Evolutionary conservation across 1,140 invertebrate genomes (phyloP).

Genomic region (Pissodes strobi): DNA sequence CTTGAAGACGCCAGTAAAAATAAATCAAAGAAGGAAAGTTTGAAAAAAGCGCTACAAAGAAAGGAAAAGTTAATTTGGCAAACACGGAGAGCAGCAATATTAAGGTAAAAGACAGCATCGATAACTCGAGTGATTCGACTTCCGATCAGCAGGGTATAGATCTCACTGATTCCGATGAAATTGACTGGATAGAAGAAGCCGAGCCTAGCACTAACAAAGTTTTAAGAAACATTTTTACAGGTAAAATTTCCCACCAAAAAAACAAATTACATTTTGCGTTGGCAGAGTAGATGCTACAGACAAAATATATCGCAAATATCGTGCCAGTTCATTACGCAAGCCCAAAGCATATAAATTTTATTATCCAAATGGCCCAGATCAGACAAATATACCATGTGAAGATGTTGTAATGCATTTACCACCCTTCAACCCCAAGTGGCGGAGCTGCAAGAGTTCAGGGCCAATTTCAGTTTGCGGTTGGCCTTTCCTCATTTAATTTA

Average conservation of each 20-base stretch:
- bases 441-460: slow-evolving; percentile 2
- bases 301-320: neutral
- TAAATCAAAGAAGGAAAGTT: slow-evolving; percentile 8
- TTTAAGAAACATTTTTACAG: slow-evolving; percentile 1
- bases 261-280: slow-evolving; percentile 8
- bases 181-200: slow-evolving; percentile 4
- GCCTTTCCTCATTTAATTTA: slow-evolving; percentile 8
- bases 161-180: slow-evolving; percentile 7
- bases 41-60: slow-evolving; percentile 6
- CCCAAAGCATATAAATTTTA: slow-evolving; percentile 4
- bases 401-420: slow-evolving; percentile 11
- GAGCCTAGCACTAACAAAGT: slow-evolving; percentile 1
- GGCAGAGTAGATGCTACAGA: slow-evolving; percentile 3
- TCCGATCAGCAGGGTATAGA: neutral
- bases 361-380: slow-evolving; percentile 4
- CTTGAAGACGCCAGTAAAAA: slow-evolving; percentile 5
- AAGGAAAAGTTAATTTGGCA: slow-evolving; percentile 5
- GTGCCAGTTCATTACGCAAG: slow-evolving; percentile 5
- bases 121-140: slow-evolving; percentile 7
- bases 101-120: slow-evolving; percentile 4
- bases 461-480: slow-evolving; percentile 4
- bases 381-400: slow-evolving; percentile 4
- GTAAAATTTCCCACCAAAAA: slow-evolving; percentile 8
- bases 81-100: slow-evolving; percentile 4
- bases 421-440: neutral